Base-by-base conservation (phyloP, 2,888 invertebrate species). In the Dryobotodes eremita region DNA sequence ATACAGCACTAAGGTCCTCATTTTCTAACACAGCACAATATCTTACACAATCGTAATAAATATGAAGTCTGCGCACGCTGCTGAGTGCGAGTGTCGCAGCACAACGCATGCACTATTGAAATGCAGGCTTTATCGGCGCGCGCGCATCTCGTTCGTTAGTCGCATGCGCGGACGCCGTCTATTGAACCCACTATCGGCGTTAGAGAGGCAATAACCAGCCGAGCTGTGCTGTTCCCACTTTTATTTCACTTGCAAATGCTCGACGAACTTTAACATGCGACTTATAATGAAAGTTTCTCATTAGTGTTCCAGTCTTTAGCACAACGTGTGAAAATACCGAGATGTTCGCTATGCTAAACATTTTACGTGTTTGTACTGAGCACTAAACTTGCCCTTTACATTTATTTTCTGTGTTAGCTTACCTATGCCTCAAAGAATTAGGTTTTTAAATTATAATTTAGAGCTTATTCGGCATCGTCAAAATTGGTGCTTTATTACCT, bases 101-200 rank as follows among this genome's bases (percentile, higher is more conserved):
- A 71, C 86, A 80, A 87, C 88, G 88, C 89, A 86, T 88, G 80
- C 87, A 71, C 89, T 88, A 87, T 89, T 88, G 88, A 95, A 96
- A 95, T 95, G 94, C 95, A 90, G 92, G 88, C 91, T 93, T 94
- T 96, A 96, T 96, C 96, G 91, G 90, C 87, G 90, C 91, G 89
- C 87, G 94, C 91, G 93, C 93, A 96, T 96, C 96, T 94, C 91
- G 94, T 95, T 96, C 95, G 95, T 96, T 96, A 96, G 95, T 87
- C 90, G 93, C 93, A 89, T 92, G 92, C 92, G 93, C 94, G 71
- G 75, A 85, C 86, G 81, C 89, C 89, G 95, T 91, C 92, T 96
- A 94, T 96, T 96, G 96, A 96, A 95, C 96, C 90, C 94, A 88
- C 93, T 93, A 94, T 94, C 93, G 92, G 95, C 93, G 94, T 96